A percentile compares a stretch with the other conserved stretches of the same genome.
phyloP scores from a whole-genome alignment of 2,113 vertebrate species.

The Catharus bicknelli region DNA sequence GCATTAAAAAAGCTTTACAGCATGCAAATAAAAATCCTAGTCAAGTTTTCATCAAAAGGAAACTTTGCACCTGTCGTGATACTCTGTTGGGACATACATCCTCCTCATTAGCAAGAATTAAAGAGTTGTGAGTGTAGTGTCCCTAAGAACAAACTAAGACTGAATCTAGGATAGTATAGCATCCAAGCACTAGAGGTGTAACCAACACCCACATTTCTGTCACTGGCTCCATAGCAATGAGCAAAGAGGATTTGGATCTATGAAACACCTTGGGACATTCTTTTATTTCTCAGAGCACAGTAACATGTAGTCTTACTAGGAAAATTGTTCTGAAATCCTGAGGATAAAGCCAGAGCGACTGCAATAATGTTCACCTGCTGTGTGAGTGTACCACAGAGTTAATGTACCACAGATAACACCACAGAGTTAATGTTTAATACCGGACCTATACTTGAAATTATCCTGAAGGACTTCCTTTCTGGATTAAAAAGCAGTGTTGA shows the following conservation, averaged over 20 bases:
- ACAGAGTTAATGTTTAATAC: neutral
- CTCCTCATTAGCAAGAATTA: neutral
- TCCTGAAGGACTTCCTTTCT: neutral
- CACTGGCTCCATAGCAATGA: neutral
- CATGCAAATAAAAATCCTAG: neutral
- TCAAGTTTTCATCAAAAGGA: constrained; percentile 11
- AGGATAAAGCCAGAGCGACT: neutral
- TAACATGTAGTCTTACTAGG: neutral
- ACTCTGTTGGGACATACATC: neutral
- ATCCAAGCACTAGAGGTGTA: neutral
- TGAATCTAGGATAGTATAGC: neutral
- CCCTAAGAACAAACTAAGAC: neutral
- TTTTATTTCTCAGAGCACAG: neutral
- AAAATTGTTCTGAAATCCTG: neutral
- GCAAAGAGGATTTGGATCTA: neutral
- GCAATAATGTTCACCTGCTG: neutral
- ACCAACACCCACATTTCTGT: neutral
- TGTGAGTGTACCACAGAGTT: neutral
- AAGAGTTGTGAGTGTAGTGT: neutral
- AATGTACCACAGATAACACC: neutral
- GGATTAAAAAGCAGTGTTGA: neutral
- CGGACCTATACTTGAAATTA: neutral
- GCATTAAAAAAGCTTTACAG: neutral
- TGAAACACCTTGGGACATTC: neutral
- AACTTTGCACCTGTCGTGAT: neutral